Conservation (phyloP, 2,113 vertebrate species). For the Peromyscus californicus region DNA sequence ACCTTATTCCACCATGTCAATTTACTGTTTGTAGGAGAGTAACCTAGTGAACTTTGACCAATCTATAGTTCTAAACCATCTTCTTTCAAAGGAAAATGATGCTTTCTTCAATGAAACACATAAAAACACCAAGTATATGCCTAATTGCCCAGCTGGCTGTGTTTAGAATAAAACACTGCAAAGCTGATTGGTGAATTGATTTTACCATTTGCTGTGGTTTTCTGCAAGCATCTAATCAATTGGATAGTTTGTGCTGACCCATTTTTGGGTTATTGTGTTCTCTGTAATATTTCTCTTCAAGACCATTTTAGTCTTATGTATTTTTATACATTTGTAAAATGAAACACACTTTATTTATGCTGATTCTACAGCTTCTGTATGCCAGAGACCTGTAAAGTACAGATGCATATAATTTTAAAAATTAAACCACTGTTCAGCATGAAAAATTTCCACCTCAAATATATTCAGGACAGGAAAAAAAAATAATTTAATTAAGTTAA, state of each 20-base stretch:
- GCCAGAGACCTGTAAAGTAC: slow-evolving; percentile 54
- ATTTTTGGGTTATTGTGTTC: slow-evolving; percentile 80
- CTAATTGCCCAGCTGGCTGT: slow-evolving; percentile 82
- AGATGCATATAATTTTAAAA: slow-evolving; percentile 64
- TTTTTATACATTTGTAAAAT: slow-evolving; percentile 75
- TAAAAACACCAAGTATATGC: slow-evolving; percentile 82
- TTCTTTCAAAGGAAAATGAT: slow-evolving; percentile 79
- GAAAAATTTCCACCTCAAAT: slow-evolving; percentile 48
- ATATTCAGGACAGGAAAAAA: not conserved
- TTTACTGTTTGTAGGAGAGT: slow-evolving; percentile 54
- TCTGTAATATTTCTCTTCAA: slow-evolving; percentile 81
- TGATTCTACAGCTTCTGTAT: slow-evolving; percentile 60
- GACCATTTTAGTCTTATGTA: slow-evolving; percentile 58
- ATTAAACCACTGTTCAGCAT: slow-evolving; percentile 30
- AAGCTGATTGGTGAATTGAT: slow-evolving; percentile 87
- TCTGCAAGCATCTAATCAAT: slow-evolving; percentile 86
- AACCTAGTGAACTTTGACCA: slow-evolving; percentile 74
- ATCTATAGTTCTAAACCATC: slow-evolving; percentile 73
- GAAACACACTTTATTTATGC: slow-evolving; percentile 53
- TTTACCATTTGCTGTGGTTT: slow-evolving; percentile 87
- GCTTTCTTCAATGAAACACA: slow-evolving; percentile 83
- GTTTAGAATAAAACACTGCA: slow-evolving; percentile 83
- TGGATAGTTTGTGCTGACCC: slow-evolving; percentile 85
- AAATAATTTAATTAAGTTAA: slow-evolving; percentile 56
- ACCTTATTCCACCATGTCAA: slow-evolving; percentile 62